phyloP scores from a whole-genome alignment of 2,888 invertebrate genomes.

The Cerastis rubricosa region DNA sequence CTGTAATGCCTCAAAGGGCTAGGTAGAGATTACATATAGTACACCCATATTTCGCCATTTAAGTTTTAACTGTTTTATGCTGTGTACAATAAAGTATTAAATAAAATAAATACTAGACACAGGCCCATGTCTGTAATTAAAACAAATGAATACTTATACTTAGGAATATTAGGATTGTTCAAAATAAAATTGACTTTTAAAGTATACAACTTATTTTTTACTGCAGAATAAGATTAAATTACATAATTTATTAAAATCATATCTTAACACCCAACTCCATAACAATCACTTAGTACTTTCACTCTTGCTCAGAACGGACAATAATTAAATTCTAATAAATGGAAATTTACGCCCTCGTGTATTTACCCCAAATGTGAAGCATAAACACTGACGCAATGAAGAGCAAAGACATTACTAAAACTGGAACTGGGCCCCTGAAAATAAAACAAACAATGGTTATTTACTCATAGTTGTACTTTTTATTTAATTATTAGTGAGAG shows the following conservation, averaged over 20 bases:
- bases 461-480: neutral
- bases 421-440: slow-evolving; percentile 99
- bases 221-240: slow-evolving; percentile 79
- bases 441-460: slow-evolving; percentile 60
- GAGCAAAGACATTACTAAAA: slow-evolving; percentile 99
- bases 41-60: neutral
- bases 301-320: slow-evolving; percentile 68
- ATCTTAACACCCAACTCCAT: slow-evolving; percentile 69
- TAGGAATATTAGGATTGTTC: slow-evolving; percentile 31
- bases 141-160: neutral
- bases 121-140: neutral
- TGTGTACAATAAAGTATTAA: neutral
- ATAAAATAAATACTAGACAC: neutral
- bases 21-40: neutral
- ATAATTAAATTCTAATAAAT: slow-evolving; percentile 39
- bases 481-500: neutral
- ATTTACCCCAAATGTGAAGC: slow-evolving; percentile 99
- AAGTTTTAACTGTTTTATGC: neutral
- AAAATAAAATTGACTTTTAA: slow-evolving; percentile 51
- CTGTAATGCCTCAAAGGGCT: neutral
- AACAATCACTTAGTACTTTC: slow-evolving; percentile 69
- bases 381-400: slow-evolving; percentile 99
- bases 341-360: slow-evolving; percentile 93
- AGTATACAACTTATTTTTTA: slow-evolving; percentile 75
- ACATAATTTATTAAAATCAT: slow-evolving; percentile 77